phyloP scores from a whole-genome alignment of 2,113 vertebrate genomes.

The Notiomystis cincta region DNA sequence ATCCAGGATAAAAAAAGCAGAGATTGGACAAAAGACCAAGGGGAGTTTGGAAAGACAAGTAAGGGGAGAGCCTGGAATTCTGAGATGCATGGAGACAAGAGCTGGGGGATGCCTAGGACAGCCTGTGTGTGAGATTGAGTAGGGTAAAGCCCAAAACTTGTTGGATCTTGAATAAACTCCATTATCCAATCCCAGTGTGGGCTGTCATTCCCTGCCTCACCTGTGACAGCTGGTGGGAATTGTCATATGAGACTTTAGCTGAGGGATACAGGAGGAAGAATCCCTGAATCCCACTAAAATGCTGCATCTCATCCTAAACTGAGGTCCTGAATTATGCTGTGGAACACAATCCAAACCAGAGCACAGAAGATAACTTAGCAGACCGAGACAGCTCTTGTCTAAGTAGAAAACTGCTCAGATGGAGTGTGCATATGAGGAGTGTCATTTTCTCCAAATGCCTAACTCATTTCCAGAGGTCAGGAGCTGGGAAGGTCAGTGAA shows the following conservation, averaged over 20 bases:
- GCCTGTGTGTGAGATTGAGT: neutral
- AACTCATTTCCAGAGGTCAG: neutral
- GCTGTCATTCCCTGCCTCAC: neutral
- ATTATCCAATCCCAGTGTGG: neutral
- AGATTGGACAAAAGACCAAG: neutral
- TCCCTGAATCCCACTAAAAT: neutral
- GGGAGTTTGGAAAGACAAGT: neutral
- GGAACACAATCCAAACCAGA: neutral
- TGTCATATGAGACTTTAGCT: neutral
- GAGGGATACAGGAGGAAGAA: neutral
- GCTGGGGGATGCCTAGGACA: neutral
- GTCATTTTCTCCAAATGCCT: neutral
- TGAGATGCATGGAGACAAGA: neutral
- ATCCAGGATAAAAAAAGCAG: neutral
- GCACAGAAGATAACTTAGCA: neutral
- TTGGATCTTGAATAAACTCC: neutral
- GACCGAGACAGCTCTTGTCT: neutral
- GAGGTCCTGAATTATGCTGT: neutral
- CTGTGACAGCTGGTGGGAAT: neutral
- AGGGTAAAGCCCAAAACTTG: neutral
- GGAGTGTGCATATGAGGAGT: neutral
- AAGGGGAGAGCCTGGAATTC: neutral
- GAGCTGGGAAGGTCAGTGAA: neutral
- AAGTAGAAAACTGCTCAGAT: neutral
- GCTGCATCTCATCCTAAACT: neutral